Conservation (phyloP, 1,140 invertebrate species). For the Limonius californicus region DNA sequence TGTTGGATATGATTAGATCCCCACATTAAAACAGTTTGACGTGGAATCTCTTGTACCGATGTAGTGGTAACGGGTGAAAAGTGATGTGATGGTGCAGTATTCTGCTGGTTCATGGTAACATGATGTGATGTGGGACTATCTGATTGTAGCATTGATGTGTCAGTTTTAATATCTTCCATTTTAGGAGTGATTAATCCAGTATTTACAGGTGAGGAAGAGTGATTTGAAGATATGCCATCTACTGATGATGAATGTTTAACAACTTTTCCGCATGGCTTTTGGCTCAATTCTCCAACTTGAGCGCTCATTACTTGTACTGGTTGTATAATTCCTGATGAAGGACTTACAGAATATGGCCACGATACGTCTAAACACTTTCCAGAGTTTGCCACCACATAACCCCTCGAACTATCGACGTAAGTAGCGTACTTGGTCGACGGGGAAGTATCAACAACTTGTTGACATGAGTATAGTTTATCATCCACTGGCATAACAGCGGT, state of each 20-base stretch:
- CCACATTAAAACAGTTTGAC: slow-evolving; percentile 87
- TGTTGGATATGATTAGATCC: slow-evolving; percentile 52
- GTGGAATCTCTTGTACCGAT: slow-evolving; percentile 52
- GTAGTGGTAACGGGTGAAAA: slow-evolving; percentile 42
- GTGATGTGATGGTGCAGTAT: slow-evolving; percentile 51
- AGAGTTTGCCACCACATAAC: slow-evolving; percentile 53
- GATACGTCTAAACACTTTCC: slow-evolving; percentile 46
- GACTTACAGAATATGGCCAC: slow-evolving; percentile 50
- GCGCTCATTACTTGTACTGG: slow-evolving; percentile 50
- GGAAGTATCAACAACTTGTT: slow-evolving; percentile 52
- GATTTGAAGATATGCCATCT: slow-evolving; percentile 51
- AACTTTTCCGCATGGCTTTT: slow-evolving; percentile 47
- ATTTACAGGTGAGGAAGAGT: slow-evolving; percentile 55
- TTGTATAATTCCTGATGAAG: slow-evolving; percentile 50
- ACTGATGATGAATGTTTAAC: slow-evolving; percentile 53
- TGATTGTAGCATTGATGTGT: slow-evolving; percentile 46
- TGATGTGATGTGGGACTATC: slow-evolving; percentile 46
- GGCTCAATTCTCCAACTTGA: slow-evolving; percentile 41
- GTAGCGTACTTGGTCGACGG: slow-evolving; percentile 46
- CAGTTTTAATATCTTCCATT: slow-evolving; percentile 60
- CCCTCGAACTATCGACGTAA: slow-evolving; percentile 50
- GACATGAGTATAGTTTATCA: slow-evolving; percentile 62
- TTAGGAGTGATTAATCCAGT: slow-evolving; percentile 59
- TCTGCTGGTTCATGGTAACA: slow-evolving; percentile 47
- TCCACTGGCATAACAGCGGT: slow-evolving; percentile 49